phyloP scores from a whole-genome alignment of 2,797 vertebrate genomes.

The Paratrypauchen microcephalus region DNA sequence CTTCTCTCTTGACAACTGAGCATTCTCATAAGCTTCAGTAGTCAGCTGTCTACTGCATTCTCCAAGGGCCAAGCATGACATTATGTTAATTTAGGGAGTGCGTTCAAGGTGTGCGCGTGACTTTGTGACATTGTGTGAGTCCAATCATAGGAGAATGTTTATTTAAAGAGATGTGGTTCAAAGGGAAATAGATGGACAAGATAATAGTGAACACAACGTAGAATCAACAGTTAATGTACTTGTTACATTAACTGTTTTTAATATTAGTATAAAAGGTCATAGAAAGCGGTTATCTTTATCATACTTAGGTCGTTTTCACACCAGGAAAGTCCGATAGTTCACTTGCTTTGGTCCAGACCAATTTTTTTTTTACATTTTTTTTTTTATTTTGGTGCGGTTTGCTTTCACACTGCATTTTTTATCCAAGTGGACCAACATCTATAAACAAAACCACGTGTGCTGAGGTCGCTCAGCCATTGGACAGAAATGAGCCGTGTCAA shows the following conservation, averaged over 20 bases:
- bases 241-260: too few species aligned
- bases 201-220: not conserved
- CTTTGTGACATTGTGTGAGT: conserved; percentile 48
- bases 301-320: too few species aligned
- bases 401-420: too few species aligned
- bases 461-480: too few species aligned
- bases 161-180: conserved; percentile 19
- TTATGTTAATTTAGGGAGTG: conserved; percentile 62
- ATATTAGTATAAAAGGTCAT: too few species aligned
- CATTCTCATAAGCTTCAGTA: conserved; percentile 75
- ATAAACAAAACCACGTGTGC: too few species aligned
- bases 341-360: too few species aligned
- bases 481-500: too few species aligned
- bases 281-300: not conserved
- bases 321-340: too few species aligned
- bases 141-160: conserved; percentile 21
- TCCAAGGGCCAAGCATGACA: conserved; percentile 65
- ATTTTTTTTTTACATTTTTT: too few species aligned
- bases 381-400: too few species aligned
- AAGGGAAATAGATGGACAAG: conserved; percentile 7
- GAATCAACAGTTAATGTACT: not conserved
- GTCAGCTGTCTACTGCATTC: conserved; percentile 81
- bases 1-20: conserved; percentile 75
- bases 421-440: too few species aligned
- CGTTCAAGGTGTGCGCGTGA: conserved; percentile 46